Evolutionary conservation across 1,140 invertebrate species (phyloP), one percentile per base, ranked within the genome.

Genomic region (Achatina immaculata): DNA sequence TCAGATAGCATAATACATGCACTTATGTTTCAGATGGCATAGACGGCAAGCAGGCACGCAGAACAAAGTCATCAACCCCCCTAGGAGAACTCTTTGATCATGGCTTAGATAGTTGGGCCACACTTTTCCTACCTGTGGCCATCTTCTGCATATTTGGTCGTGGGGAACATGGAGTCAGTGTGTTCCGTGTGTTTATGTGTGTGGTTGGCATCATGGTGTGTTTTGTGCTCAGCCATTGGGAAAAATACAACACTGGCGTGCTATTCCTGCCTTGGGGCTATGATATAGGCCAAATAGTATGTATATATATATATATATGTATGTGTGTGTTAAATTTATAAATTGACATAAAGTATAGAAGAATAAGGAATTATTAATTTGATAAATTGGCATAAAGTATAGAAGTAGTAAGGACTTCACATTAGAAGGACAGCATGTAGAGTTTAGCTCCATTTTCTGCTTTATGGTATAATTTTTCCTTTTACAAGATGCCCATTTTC

Each of bases 191-290:
- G 48, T 94, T 96, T 89, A 95, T 96, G 83, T 94, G 97, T 79
- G 93, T 98, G 76, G 95, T 96, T 94, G 97, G 96, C 88, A 94
- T 99, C 28, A 94, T 97, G 86, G 92, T 97, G 21, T 97, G 96
- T 88, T 99, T 99, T 92, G 96, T 97, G 86, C 92, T 96, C 6
- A 97, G 97, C 71, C 98, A 99, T 90, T 99, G 96, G 95, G 98
- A 99, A 92, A 99, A 99, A 89, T 99, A 99, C 91, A 98, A 97
- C 90, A 99, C 98, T 0, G 97, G 97, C 0, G 94, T 98, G 14
- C 92, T 99, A 19, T 99, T 96, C 91, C 92, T 99, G 68, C 97
- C 98, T 0, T 99, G 97, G 98, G 96, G 96, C 42, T 99, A 99
- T 88, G 98, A 99, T 92, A 92, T 97, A 72, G 97, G 96, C 82